Conservation (phyloP, 92 coral and sea anemone species). For the Epizoanthus illoricatus region DNA sequence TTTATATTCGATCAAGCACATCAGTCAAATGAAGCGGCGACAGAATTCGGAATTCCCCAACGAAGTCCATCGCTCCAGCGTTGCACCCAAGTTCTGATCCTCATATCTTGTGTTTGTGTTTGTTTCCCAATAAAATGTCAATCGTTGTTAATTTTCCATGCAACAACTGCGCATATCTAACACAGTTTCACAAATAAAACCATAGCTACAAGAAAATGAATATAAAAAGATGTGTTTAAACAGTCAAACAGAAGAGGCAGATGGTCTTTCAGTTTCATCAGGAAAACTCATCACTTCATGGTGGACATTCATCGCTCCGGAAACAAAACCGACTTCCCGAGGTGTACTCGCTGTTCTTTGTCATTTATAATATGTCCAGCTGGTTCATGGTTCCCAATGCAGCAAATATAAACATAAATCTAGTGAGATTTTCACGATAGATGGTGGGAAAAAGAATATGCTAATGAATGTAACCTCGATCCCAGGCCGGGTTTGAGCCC, state of each 20-base stretch:
- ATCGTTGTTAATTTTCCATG: slow-evolving; percentile 30
- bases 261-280: not conserved
- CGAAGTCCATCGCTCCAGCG: no score
- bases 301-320: not conserved
- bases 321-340: not conserved
- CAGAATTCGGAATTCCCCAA: not conserved
- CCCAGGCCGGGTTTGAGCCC: no score
- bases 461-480: no score
- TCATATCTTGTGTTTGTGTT: slow-evolving; percentile 26
- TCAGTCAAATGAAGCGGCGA: not conserved
- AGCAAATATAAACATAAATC: no score
- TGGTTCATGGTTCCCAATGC: slow-evolving; percentile 1
- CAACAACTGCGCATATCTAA: slow-evolving; percentile 47
- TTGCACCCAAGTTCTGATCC: no score
- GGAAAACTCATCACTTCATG: not conserved
- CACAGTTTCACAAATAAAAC: slow-evolving; percentile 50
- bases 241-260: slow-evolving; percentile 40
- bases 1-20: not conserved
- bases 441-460: no score
- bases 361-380: slow-evolving; percentile 10
- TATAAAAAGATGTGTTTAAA: slow-evolving; percentile 44
- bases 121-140: slow-evolving; percentile 36
- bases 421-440: no score
- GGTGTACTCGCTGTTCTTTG: not conserved
- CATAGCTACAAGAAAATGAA: slow-evolving; percentile 55